These are phyloP conservation scores for Boloria euphrosyne DNA, from an alignment of 2,888 invertebrate species.

Conservation along the genomic window DNA sequence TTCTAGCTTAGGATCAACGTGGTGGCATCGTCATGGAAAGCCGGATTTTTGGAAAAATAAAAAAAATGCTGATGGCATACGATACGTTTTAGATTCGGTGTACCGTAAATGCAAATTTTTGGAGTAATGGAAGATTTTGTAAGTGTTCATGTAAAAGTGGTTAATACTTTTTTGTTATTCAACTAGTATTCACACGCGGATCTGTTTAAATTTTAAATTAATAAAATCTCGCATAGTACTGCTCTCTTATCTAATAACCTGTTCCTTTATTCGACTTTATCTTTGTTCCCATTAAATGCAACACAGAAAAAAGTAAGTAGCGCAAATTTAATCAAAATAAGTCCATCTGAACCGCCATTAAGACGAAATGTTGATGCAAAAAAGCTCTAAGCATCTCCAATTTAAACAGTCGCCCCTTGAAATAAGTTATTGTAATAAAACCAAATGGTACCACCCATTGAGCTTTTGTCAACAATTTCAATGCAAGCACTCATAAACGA, in stretches of 20 bases:
- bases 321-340: conserved; percentile 8
- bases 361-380: neutral
- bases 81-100: conserved; percentile 18
- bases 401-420: conserved; percentile 22
- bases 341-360: neutral
- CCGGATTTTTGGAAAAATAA: conserved; percentile 45
- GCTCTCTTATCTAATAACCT: too few relatives aligned
- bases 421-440: conserved; percentile 40
- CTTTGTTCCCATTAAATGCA: too few relatives aligned
- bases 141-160: too few relatives aligned
- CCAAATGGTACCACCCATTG: conserved; percentile 41
- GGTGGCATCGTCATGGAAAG: conserved; percentile 40
- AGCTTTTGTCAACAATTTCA: conserved; percentile 43
- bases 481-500: conserved; percentile 40
- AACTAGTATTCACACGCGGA: too few relatives aligned
- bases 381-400: conserved; percentile 13
- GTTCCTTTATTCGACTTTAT: too few relatives aligned
- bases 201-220: too few relatives aligned
- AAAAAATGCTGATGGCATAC: conserved; percentile 24
- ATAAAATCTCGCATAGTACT: too few relatives aligned
- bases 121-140: neutral
- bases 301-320: neutral
- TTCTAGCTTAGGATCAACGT: conserved; percentile 43
- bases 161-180: too few relatives aligned
- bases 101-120: conserved; percentile 2